Conservation (phyloP, 2,888 invertebrate species). For the Marronus borbonicus region DNA sequence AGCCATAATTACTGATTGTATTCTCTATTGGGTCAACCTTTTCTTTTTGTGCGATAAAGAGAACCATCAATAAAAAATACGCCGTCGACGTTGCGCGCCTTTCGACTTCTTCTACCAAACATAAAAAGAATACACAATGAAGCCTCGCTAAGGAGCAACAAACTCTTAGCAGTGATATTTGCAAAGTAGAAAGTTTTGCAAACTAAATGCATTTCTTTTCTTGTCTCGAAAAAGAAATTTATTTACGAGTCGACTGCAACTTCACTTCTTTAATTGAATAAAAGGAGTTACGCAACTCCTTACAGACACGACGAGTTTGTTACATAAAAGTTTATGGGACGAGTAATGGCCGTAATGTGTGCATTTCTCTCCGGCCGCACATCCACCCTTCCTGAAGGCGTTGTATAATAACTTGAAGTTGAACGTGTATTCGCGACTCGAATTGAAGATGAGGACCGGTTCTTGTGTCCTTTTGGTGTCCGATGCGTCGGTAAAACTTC, state of each 20-base stretch:
- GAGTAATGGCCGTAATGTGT: conserved; percentile 17
- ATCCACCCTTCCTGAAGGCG: conserved; percentile 37
- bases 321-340: conserved; percentile 40
- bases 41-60: too few species aligned
- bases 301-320: conserved; percentile 22
- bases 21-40: too few species aligned
- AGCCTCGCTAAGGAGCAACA: conserved; percentile 6
- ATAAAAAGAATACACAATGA: conserved; percentile 7
- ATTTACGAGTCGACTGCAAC: conserved; percentile 12
- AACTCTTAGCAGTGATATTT: conserved; percentile 1
- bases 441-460: conserved; percentile 3
- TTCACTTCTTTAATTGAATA: conserved; percentile 22
- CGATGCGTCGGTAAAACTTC: background rate
- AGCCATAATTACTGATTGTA: too few species aligned
- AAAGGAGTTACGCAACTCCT: conserved; percentile 32
- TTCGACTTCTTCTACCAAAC: background rate
- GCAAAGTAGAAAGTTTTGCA: conserved; percentile 30
- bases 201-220: conserved; percentile 36
- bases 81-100: too few species aligned
- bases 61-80: too few species aligned
- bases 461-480: background rate
- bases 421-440: conserved; percentile 18
- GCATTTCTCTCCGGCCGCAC: conserved; percentile 19
- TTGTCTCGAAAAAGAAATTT: conserved; percentile 20
- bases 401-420: conserved; percentile 13